Evolutionary conservation across 2,797 vertebrate species (phyloP).

Genomic region (Cetoscarus ocellatus): DNA sequence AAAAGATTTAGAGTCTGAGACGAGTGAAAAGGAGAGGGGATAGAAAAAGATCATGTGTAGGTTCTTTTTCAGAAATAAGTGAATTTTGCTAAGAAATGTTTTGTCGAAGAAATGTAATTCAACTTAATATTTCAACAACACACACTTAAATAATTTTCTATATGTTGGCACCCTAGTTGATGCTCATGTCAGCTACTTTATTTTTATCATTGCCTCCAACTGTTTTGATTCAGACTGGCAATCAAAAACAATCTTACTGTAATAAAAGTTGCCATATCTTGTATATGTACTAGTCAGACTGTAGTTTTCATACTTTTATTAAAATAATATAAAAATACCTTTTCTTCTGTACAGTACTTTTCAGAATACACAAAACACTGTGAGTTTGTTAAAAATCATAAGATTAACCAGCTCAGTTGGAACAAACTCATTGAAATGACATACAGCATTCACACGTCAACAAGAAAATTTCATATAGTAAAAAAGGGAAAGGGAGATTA

Average conservation of each 20-base stretch:
- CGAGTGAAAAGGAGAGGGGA: background rate
- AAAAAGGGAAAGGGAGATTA: too few relatives aligned
- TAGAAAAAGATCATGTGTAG: conserved; percentile 4
- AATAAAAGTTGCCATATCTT: background rate
- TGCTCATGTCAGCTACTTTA: background rate
- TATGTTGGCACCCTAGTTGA: background rate
- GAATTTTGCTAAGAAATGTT: background rate
- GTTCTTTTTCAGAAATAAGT: background rate
- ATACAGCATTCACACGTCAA: too few relatives aligned
- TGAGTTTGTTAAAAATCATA: too few relatives aligned
- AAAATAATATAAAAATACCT: too few relatives aligned
- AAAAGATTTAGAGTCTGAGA: conserved; percentile 23
- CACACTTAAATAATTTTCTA: background rate
- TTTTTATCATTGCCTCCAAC: background rate
- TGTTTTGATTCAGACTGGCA: background rate
- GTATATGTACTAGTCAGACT: background rate
- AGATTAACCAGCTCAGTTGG: too few relatives aligned
- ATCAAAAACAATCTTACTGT: background rate
- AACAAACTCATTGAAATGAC: too few relatives aligned
- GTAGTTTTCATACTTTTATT: too few relatives aligned
- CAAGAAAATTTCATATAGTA: too few relatives aligned
- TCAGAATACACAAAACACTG: too few relatives aligned
- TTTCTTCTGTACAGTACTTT: too few relatives aligned
- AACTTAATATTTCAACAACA: too few relatives aligned
- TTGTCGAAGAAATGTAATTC: background rate